A percentile compares a stretch with the other conserved stretches of the same genome.
Evolutionary conservation across 53 echinoderm and acorn worm species (phyloP).

Genomic region (Paelopatides confundens): DNA sequence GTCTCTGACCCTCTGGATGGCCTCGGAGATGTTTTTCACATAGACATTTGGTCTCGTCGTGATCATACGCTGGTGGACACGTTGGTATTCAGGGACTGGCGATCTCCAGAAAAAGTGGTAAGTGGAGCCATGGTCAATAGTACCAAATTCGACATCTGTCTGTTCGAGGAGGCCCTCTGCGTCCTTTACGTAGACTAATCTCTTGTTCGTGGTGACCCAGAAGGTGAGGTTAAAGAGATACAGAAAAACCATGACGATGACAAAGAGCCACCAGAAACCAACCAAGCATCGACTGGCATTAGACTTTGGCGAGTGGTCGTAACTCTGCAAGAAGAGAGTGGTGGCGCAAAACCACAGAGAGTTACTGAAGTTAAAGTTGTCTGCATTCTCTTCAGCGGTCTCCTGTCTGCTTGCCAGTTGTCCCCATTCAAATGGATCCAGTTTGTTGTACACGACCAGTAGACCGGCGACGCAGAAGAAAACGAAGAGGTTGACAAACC

Average conservation of each 20-base stretch:
- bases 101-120: conserved; percentile 93
- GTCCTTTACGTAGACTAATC: conserved; percentile 70
- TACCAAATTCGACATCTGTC: conserved; percentile 85
- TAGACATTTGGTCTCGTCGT: conserved; percentile 74
- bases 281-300: conserved; percentile 89
- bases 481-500: conserved; percentile 88
- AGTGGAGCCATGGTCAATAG: conserved; percentile 87
- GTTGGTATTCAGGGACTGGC: conserved; percentile 84
- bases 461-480: conserved; percentile 84
- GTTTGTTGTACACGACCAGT: conserved; percentile 85
- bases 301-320: conserved; percentile 88
- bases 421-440: conserved; percentile 98
- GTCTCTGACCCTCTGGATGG: conserved; percentile 75
- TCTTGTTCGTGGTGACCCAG: conserved; percentile 91
- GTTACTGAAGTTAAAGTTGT: conserved; percentile 94
- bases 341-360: conserved; percentile 94
- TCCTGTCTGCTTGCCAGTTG: conserved; percentile 86
- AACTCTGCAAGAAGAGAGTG: conserved; percentile 92
- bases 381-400: conserved; percentile 87
- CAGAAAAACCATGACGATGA: conserved; percentile 93
- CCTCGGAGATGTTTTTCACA: conserved; percentile 65
- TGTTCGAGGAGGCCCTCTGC: conserved; percentile 82
- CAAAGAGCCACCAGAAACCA: conserved; percentile 98
- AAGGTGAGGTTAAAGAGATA: conserved; percentile 91
- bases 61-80: conserved; percentile 89